Conservation (phyloP, 2,797 vertebrate species). For the Champsocephalus gunnari region DNA sequence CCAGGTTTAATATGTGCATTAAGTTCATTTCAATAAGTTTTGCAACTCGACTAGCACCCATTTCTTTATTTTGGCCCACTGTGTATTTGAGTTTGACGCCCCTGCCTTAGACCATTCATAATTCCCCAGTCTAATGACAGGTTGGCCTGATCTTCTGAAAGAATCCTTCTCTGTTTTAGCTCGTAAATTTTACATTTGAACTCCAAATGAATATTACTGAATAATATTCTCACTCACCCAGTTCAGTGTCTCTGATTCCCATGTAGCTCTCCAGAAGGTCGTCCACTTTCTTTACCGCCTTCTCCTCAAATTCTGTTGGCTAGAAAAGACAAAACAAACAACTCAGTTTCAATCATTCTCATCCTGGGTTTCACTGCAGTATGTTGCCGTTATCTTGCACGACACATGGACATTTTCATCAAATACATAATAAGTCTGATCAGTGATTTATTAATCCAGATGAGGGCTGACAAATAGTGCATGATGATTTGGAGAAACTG, state of each 20-base stretch:
- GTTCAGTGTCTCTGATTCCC: slow-evolving; percentile 95
- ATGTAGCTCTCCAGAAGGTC: slow-evolving; percentile 96
- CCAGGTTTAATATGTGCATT: too few species aligned
- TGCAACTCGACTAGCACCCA: too few species aligned
- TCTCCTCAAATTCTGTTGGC: slow-evolving; percentile 93
- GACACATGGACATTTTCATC: not conserved
- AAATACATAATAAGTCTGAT: not conserved
- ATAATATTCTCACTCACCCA: slow-evolving; percentile 86
- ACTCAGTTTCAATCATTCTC: not conserved
- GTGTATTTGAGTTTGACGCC: too few species aligned
- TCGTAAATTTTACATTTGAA: too few species aligned
- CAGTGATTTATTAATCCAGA: not conserved
- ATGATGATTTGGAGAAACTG: not conserved
- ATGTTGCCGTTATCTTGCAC: not conserved
- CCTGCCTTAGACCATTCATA: too few species aligned
- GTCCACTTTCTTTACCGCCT: slow-evolving; percentile 93
- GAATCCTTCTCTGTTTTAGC: too few species aligned
- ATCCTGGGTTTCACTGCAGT: not conserved
- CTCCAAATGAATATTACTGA: too few species aligned
- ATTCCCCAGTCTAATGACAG: too few species aligned
- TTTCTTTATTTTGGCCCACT: too few species aligned
- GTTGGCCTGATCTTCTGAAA: too few species aligned
- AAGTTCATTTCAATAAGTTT: too few species aligned
- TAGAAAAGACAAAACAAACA: slow-evolving; percentile 64
- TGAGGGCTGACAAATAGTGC: not conserved